Conservation (phyloP, 2,888 invertebrate genomes). For the Dasysyrphus tricinctus region DNA sequence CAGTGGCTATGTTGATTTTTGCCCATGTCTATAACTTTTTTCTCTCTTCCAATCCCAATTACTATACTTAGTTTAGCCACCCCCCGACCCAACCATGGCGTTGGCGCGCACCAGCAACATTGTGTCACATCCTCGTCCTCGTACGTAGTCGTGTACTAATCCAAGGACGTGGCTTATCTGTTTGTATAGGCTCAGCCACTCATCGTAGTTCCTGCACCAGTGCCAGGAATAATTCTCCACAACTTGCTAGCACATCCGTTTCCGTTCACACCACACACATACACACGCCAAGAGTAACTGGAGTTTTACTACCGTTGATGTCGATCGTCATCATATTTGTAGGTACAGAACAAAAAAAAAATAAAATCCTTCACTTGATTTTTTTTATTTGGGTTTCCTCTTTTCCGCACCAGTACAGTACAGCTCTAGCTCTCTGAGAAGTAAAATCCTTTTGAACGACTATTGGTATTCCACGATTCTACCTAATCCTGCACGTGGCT, state of each 20-base stretch:
- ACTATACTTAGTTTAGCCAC: conserved; percentile 55
- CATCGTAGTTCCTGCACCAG: conserved; percentile 34
- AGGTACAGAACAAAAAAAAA: conserved; percentile 27
- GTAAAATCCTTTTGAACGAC: conserved; percentile 40
- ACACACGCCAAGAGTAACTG: background rate
- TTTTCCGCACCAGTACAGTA: conserved; percentile 32
- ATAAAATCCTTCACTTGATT: conserved; percentile 57
- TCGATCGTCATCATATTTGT: conserved; percentile 69
- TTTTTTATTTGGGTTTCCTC: conserved; percentile 44
- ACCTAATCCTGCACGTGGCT: conserved; percentile 75
- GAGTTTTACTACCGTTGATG: conserved; percentile 30
- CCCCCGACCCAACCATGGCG: conserved; percentile 1
- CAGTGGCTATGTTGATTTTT: conserved; percentile 28
- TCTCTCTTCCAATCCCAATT: conserved; percentile 39
- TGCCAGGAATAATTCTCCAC: conserved; percentile 34
- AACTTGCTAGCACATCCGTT: conserved; percentile 59
- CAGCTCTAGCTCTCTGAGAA: conserved; percentile 21
- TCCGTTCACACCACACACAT: conserved; percentile 12
- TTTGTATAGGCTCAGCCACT: conserved; percentile 74
- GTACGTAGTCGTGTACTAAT: conserved; percentile 62
- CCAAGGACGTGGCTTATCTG: conserved; percentile 76
- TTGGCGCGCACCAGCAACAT: conserved; percentile 29
- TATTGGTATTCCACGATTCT: conserved; percentile 64
- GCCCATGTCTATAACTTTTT: conserved; percentile 20
- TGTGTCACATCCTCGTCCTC: conserved; percentile 66